A percentile compares a stretch with the other conserved stretches of the same genome.
These are phyloP conservation scores for Eupithecia inturbata DNA, from an alignment of 2,888 invertebrate species.

Conservation along the genomic window DNA sequence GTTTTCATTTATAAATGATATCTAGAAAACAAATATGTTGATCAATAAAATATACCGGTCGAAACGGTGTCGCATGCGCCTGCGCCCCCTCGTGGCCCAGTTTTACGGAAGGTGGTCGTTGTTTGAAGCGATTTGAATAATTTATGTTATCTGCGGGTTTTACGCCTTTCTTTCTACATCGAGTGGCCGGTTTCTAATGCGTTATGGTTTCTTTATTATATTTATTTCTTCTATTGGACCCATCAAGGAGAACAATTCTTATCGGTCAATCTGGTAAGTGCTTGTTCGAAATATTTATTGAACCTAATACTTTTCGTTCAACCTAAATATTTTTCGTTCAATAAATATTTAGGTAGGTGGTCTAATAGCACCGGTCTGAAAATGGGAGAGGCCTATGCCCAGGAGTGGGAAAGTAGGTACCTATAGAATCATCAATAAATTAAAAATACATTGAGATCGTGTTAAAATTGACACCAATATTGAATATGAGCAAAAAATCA, in stretches of 20 bases:
- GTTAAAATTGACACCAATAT: neutral
- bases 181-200: constrained; percentile 26
- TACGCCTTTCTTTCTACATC: constrained; percentile 28
- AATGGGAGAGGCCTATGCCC: neutral
- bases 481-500: neutral
- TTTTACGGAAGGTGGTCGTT: constrained; percentile 5
- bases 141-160: constrained; percentile 24
- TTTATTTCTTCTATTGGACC: neutral
- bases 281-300: no score
- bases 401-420: neutral
- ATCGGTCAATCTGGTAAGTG: neutral
- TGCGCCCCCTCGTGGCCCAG: constrained; percentile 18
- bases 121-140: constrained; percentile 28
- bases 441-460: neutral
- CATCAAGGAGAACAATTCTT: neutral
- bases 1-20: no score
- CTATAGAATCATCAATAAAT: neutral
- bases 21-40: neutral
- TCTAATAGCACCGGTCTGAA: no score
- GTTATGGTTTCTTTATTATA: constrained; percentile 23
- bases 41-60: constrained; percentile 1
- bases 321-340: no score
- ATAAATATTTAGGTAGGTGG: no score
- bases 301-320: no score
- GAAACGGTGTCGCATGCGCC: constrained; percentile 10